Base-by-base conservation (phyloP, 2,888 invertebrate genomes). In the Pseudococcus viburni region DNA sequence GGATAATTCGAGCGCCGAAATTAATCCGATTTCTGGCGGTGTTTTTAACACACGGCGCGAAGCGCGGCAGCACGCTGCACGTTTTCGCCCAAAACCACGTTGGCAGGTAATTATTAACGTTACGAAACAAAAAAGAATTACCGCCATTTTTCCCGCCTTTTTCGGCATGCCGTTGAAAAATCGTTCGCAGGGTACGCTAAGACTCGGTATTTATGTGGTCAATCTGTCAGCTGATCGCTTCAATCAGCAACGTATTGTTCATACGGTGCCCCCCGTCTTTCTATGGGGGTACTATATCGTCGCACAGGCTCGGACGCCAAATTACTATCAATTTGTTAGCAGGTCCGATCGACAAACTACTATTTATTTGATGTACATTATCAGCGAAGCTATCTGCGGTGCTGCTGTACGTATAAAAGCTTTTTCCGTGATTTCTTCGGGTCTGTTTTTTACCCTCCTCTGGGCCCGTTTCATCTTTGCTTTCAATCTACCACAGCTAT, bases 181-280 rank as follows among this genome's bases (percentile, higher is more conserved):
- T 85, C 39, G 59, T 84, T 51, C 84, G 17, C 48, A 7, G 22
- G 84, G 48, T 84, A 85, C 59, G 59, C 85, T 64, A 51, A 85
- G 59, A 55, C 59, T 85, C 55, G 55, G 26, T 85, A 85, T 85
- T 85, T 85, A 85, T 85, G 85, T 85, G 85, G 46, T 55, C 55
- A 51, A 85, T 85, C 51, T 85, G 85, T 85, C 85, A 55, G 85
- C 85, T 64, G 85, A 85, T 85, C 85, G 59, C 85, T 55, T 85
- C 85, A 85, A 85, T 85, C 85, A 85, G 85, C 85, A 59, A 64
- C 59, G 85, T 85, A 85, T 85, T 85, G 85, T 85, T 85, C 85
- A 64, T 51, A 46, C 85, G 55, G 85, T 59, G 11, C 42, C 9
- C 42, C 9, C 39, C 59, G 4, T 46, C 22, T 26, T 33, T 26